Evolutionary conservation across 2,797 vertebrate genomes (phyloP).

Genomic region (Tiaroga cobitis): DNA sequence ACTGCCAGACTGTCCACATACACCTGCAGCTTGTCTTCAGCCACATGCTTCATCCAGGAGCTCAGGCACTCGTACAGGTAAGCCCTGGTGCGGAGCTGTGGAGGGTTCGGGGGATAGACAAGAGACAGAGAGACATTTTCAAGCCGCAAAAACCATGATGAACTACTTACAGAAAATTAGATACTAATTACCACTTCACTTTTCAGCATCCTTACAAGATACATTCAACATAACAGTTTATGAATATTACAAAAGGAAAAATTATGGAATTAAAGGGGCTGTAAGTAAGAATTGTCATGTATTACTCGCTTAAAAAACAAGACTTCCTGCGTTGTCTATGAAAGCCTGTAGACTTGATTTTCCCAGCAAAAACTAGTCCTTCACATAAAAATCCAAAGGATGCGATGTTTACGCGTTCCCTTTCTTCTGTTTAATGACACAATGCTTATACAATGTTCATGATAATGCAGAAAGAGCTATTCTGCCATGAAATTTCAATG

Average conservation of each 20-base stretch:
- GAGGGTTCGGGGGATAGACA: background rate
- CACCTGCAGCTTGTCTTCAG: slow-evolving; percentile 89
- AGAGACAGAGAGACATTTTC: background rate
- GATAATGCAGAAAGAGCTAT: too few relatives aligned
- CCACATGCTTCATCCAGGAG: slow-evolving; percentile 90
- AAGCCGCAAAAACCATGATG: background rate
- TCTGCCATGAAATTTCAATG: too few relatives aligned
- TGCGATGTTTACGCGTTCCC: background rate
- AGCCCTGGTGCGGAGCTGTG: slow-evolving; percentile 78
- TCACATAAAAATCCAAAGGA: background rate
- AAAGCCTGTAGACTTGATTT: background rate
- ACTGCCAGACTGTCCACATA: slow-evolving; percentile 83
- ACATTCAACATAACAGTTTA: background rate
- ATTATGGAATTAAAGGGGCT: background rate
- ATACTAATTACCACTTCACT: background rate
- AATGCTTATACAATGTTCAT: too few relatives aligned
- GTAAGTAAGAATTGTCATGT: background rate
- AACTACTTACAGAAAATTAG: background rate
- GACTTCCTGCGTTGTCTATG: background rate
- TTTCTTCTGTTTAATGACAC: too few relatives aligned
- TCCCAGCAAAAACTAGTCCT: too few relatives aligned
- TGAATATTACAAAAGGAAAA: background rate
- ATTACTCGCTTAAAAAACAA: background rate
- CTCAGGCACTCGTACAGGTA: slow-evolving; percentile 81
- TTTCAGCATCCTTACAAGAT: background rate